phyloP scores from a whole-genome alignment of 2,113 vertebrate species.

The Gavialis gangeticus region DNA sequence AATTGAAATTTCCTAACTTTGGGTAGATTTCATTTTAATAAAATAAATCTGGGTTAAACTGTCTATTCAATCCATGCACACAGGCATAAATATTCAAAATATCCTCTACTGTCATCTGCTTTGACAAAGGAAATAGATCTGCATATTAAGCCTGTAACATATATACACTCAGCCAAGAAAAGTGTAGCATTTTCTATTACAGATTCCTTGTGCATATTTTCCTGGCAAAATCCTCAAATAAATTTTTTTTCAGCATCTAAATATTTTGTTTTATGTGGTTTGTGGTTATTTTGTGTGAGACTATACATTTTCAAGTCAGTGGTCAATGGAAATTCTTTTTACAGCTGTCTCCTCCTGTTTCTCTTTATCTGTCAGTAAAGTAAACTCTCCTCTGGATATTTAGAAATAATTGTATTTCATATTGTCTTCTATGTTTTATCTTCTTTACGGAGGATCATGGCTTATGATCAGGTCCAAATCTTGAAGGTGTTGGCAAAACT shows the following conservation, averaged over 20 bases:
- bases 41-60: not conserved
- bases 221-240: not conserved
- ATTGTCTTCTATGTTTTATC: not conserved
- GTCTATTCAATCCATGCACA: not conserved
- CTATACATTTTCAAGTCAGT: conserved; percentile 63
- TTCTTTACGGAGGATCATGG: not conserved
- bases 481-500: not conserved
- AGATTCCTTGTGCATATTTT: not conserved
- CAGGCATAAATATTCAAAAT: not conserved
- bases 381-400: conserved; percentile 66
- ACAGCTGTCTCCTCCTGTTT: conserved; percentile 79
- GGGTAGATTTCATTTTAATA: not conserved
- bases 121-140: not conserved
- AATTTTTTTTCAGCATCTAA: conserved; percentile 12
- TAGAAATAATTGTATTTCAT: conserved; percentile 50
- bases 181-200: not conserved
- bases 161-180: not conserved
- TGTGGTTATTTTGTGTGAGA: conserved; percentile 65
- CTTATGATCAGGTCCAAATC: fast-evolving
- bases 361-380: conserved; percentile 73
- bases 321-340: conserved; percentile 69
- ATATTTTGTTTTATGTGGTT: conserved; percentile 43
- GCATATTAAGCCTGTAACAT: fast-evolving
- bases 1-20: not conserved
- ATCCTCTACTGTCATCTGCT: not conserved